These are phyloP conservation scores for Ctena decussata DNA, from an alignment of 2,888 invertebrate species.

Conservation along the genomic window DNA sequence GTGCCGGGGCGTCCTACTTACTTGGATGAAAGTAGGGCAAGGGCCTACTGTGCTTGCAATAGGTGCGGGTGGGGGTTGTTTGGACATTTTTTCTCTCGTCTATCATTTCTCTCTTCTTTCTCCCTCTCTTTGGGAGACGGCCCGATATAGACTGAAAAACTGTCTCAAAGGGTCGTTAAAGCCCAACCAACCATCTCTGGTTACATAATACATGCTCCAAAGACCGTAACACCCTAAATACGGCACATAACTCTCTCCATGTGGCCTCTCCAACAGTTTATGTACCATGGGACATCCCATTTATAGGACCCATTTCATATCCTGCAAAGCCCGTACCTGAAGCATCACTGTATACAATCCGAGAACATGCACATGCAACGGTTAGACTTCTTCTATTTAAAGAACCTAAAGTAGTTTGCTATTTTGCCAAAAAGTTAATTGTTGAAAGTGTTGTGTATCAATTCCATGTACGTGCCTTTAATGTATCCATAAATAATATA, in stretches of 20 bases:
- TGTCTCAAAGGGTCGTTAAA: slow-evolving; percentile 43
- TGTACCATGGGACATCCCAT: slow-evolving; percentile 18
- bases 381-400: background rate
- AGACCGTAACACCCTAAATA: slow-evolving; percentile 28
- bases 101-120: too few relatives aligned
- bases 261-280: slow-evolving; percentile 13
- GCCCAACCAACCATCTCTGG: too few relatives aligned
- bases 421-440: slow-evolving; percentile 7
- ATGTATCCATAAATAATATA: slow-evolving; percentile 24
- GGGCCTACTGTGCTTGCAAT: too few relatives aligned
- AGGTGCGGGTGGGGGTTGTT: too few relatives aligned
- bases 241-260: slow-evolving; percentile 37
- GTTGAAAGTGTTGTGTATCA: background rate
- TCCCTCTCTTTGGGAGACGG: too few relatives aligned
- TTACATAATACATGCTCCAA: slow-evolving; percentile 8
- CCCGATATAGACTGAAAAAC: too few relatives aligned
- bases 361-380: background rate
- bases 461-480: slow-evolving; percentile 26
- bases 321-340: slow-evolving; percentile 14
- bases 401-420: too few relatives aligned
- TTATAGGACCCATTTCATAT: slow-evolving; percentile 14
- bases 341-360: slow-evolving; percentile 26
- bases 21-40: too few relatives aligned
- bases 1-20: too few relatives aligned
- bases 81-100: too few relatives aligned